These are phyloP conservation scores for Crenichthys baileyi DNA, from an alignment of 2,797 vertebrate genomes.

Conservation along the genomic window DNA sequence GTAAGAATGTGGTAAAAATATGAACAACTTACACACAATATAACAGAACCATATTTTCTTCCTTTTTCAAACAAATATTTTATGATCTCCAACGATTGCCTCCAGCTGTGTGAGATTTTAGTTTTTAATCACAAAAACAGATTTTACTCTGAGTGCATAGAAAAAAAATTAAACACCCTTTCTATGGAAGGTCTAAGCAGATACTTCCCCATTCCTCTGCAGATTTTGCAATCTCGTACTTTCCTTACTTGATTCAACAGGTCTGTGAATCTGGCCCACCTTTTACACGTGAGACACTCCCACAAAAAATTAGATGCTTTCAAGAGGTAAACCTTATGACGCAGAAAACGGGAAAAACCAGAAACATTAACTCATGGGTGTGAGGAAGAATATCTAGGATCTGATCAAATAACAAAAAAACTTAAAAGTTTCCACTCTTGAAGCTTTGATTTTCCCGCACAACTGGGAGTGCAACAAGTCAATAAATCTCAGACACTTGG, in stretches of 20 bases:
- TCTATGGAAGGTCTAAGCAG: not conserved
- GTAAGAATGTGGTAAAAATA: not conserved
- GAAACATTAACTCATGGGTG: not conserved
- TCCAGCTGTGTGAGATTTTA: not conserved
- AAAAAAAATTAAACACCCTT: not conserved
- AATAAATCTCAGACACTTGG: not conserved
- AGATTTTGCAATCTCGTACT: not conserved
- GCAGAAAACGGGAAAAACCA: not conserved
- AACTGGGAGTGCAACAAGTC: not conserved
- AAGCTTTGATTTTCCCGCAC: not conserved
- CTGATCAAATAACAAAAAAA: too few species aligned
- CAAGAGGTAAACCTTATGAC: not conserved
- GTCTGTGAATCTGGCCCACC: not conserved
- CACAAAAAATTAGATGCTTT: not conserved
- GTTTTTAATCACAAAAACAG: not conserved
- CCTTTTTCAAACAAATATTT: not conserved
- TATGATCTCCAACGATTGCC: not conserved
- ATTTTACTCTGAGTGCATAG: not conserved
- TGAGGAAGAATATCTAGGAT: not conserved
- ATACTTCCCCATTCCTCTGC: not conserved
- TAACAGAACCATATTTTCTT: not conserved
- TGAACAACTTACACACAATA: not conserved
- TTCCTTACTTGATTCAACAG: not conserved
- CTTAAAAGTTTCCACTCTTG: not conserved
- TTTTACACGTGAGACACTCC: not conserved